A percentile compares a stretch with the other conserved stretches of the same genome.
phyloP scores from a whole-genome alignment of 2,113 vertebrate genomes.

The Prinia subflava region DNA sequence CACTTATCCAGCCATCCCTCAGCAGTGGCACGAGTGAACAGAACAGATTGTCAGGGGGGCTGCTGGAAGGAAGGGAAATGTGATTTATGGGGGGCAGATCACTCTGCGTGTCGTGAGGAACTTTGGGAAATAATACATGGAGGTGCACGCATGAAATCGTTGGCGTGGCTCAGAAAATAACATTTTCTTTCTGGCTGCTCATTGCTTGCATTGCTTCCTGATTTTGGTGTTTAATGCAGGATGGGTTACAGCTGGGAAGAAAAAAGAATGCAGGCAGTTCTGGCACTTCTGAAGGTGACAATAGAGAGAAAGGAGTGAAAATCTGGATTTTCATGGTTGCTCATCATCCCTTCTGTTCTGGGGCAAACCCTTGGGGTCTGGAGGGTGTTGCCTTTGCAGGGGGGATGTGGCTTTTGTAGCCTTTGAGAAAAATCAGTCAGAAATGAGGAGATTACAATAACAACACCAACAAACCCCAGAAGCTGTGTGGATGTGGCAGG shows the following conservation, averaged over 20 bases:
- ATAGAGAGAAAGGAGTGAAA: not conserved
- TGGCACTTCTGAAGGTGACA: not conserved
- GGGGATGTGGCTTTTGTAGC: not conserved
- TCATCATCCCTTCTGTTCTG: not conserved
- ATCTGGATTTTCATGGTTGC: rapidly evolving
- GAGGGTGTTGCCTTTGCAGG: not conserved
- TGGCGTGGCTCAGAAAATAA: not conserved
- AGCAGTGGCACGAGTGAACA: constrained; percentile 10
- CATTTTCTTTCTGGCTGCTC: not conserved
- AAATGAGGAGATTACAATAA: not conserved
- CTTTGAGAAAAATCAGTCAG: not conserved
- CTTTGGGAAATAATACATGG: not conserved
- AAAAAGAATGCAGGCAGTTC: not conserved
- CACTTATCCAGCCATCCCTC: constrained; percentile 11
- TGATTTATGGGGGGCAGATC: constrained; percentile 19
- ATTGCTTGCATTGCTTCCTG: not conserved
- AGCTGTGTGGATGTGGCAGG: not conserved
- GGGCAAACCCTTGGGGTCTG: not conserved
- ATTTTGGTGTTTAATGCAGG: not conserved
- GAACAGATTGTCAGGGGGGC: constrained; percentile 17
- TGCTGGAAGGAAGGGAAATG: not conserved
- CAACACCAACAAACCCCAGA: not conserved
- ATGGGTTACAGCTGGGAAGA: not conserved
- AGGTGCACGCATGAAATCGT: not conserved
- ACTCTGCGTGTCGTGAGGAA: not conserved